A percentile compares a stretch with the other conserved stretches of the same genome.
Conservation (phyloP, 2,113 vertebrate genomes). For the Eurypyga helias region DNA sequence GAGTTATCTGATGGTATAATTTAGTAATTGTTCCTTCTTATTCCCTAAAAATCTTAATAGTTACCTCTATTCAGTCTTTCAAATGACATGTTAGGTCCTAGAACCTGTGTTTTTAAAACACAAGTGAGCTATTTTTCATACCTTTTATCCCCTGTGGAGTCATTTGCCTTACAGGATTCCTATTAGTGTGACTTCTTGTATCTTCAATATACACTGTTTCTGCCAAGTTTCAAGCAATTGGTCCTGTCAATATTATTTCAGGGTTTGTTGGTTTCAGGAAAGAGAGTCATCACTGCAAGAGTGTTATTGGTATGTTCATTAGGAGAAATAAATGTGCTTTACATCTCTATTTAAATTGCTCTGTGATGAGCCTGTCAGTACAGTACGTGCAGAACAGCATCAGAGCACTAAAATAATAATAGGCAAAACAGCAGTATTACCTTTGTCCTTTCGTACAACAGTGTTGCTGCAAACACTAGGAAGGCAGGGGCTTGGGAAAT, state of each 20-base stretch:
- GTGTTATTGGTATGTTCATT: slow-evolving; percentile 36
- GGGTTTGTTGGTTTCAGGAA: slow-evolving; percentile 54
- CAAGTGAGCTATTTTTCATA: neutral
- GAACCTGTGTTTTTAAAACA: neutral
- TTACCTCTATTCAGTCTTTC: neutral
- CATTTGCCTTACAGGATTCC: slow-evolving; percentile 40
- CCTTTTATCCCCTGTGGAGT: slow-evolving; percentile 19
- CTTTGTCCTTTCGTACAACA: neutral
- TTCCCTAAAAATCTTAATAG: neutral
- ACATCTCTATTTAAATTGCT: slow-evolving; percentile 38
- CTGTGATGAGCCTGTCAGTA: neutral
- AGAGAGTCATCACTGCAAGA: slow-evolving; percentile 14
- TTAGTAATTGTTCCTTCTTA: neutral
- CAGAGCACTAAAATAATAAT: neutral
- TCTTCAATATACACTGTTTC: slow-evolving; percentile 19
- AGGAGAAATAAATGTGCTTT: slow-evolving; percentile 23
- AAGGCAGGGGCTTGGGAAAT: neutral
- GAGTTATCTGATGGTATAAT: neutral
- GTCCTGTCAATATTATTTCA: slow-evolving; percentile 45
- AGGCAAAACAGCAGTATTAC: neutral
- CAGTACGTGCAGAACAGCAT: neutral
- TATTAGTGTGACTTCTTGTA: slow-evolving; percentile 23
- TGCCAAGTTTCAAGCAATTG: slow-evolving; percentile 46
- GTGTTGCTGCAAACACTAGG: neutral
- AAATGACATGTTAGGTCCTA: neutral